Evolutionary conservation across 2,113 vertebrate genomes (phyloP).

Genomic region (Echinops telfairi): DNA sequence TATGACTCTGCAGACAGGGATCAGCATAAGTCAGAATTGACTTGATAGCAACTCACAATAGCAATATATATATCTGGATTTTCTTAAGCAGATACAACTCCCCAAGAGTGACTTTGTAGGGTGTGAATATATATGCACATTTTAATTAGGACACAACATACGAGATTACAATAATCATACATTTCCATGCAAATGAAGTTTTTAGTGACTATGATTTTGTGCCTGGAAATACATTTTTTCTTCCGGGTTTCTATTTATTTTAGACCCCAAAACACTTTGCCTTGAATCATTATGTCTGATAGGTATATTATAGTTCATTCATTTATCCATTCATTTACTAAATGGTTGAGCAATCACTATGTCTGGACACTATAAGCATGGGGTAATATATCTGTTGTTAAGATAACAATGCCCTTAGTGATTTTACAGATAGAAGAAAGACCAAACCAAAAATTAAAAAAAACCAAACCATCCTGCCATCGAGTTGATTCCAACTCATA

Average conservation of each 20-base stretch:
- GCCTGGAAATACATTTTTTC: not conserved
- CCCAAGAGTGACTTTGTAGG: not conserved
- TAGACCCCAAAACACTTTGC: not conserved
- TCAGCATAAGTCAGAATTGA: not conserved
- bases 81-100: conserved; percentile 4
- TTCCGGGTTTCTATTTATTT: conserved; percentile 19
- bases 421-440: not conserved
- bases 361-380: not conserved
- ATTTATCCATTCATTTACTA: not conserved
- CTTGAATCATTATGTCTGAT: conserved; percentile 30
- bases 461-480: too few relatives aligned
- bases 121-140: not conserved
- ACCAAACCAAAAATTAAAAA: too few relatives aligned
- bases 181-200: conserved; percentile 20
- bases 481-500: too few relatives aligned
- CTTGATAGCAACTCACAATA: not conserved
- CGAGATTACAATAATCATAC: not conserved
- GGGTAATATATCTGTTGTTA: not conserved
- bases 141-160: not conserved
- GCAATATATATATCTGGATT: not conserved
- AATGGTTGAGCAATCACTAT: not conserved
- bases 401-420: not conserved
- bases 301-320: not conserved
- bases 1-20: not conserved
- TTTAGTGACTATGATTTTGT: not conserved